Percentiles rank a stretch among this genome's conserved stretches.
Conservation (phyloP, 2,888 invertebrate genomes). For the Galerucella nymphaeae region DNA sequence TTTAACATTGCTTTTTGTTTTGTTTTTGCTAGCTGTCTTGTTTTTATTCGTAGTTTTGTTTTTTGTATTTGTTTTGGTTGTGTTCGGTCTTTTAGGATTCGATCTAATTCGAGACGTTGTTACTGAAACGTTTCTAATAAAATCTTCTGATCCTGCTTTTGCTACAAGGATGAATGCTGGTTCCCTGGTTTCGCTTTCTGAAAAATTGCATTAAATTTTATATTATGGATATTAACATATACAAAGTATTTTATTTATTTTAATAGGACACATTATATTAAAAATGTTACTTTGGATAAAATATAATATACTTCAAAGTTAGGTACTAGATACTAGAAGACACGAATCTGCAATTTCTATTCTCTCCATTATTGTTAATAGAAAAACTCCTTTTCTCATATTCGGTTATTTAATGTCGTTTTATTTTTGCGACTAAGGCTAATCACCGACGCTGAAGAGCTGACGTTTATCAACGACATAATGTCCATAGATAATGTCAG, state of each 20-base stretch:
- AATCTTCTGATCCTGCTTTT: constrained; percentile 53
- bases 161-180: constrained; percentile 61
- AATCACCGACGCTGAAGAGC: too few species aligned
- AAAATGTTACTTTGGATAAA: too few species aligned
- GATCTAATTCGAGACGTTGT: constrained; percentile 41
- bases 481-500: too few species aligned
- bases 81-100: constrained; percentile 40
- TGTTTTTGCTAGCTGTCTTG: constrained; percentile 47
- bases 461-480: too few species aligned
- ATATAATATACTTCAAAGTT: too few species aligned
- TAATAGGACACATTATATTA: too few species aligned
- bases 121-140: constrained; percentile 43
- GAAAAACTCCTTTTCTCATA: too few species aligned
- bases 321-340: too few species aligned
- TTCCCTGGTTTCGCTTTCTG: constrained; percentile 57
- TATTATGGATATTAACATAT: not conserved
- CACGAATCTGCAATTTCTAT: too few species aligned
- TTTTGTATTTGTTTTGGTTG: constrained; percentile 51
- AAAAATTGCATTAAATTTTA: constrained; percentile 33
- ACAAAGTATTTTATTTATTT: not conserved
- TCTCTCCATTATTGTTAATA: too few species aligned
- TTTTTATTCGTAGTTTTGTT: constrained; percentile 58
- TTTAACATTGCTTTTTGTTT: constrained; percentile 58
- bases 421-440: too few species aligned
- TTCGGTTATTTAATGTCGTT: too few species aligned